A percentile compares a stretch with the other conserved stretches of the same genome.
These are phyloP conservation scores for Nipponia nippon DNA, from an alignment of 2,113 vertebrate species.

Conservation along the genomic window DNA sequence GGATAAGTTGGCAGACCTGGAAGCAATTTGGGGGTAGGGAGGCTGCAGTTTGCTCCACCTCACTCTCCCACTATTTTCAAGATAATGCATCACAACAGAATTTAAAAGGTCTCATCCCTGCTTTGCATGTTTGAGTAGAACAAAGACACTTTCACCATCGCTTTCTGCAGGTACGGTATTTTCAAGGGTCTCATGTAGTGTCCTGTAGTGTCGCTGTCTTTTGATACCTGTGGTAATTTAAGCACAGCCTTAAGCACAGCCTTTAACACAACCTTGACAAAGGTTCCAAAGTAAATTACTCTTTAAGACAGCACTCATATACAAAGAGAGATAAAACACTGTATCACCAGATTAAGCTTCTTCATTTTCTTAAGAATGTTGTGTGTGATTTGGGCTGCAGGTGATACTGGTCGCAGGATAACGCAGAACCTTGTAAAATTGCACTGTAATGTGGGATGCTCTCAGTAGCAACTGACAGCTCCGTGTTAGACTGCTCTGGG, in stretches of 20 bases:
- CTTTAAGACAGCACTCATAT: background rate
- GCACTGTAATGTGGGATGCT: background rate
- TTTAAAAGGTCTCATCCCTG: background rate
- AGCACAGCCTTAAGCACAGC: background rate
- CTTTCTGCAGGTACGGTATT: background rate
- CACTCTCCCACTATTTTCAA: background rate
- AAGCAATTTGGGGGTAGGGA: background rate
- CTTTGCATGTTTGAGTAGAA: background rate
- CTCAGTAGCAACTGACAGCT: background rate
- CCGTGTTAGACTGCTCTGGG: fast-evolving
- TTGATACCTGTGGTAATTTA: background rate
- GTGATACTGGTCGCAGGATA: background rate
- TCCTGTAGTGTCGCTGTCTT: background rate
- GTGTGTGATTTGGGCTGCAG: background rate
- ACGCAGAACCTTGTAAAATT: background rate
- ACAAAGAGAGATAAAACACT: background rate
- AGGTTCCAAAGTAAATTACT: background rate
- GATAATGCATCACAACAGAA: background rate
- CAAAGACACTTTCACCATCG: background rate
- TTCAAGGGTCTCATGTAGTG: background rate
- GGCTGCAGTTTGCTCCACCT: background rate
- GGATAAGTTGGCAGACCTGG: background rate
- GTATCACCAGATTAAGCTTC: background rate
- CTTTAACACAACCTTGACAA: background rate
- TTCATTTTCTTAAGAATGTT: background rate